Percentiles rank a stretch among this genome's conserved stretches.
Evolutionary conservation across 30 jellyfish, hydroid and myxozoan species (phyloP).

Genomic region (Sanderia malayensis): DNA sequence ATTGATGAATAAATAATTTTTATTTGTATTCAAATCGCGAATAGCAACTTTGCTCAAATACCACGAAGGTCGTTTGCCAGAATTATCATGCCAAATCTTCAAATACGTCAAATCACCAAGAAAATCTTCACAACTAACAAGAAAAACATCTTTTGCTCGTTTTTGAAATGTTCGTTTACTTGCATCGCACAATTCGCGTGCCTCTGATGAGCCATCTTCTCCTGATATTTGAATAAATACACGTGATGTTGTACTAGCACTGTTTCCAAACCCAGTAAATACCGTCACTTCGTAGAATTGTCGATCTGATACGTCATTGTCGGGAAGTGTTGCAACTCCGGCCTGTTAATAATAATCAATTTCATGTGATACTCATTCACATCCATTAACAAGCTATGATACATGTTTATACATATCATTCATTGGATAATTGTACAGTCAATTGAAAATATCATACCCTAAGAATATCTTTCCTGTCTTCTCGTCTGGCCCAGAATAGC

Average conservation of each 20-base stretch:
- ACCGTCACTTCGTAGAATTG: constrained; percentile 93
- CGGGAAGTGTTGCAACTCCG: constrained; percentile 86
- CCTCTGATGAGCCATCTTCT: constrained; percentile 86
- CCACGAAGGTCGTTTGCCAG: constrained; percentile 97
- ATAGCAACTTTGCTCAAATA: constrained; percentile 78
- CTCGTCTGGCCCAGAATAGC: constrained; percentile 96
- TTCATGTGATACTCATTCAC: too few species aligned
- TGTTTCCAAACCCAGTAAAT: constrained; percentile 81
- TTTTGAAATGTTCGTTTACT: constrained; percentile 57
- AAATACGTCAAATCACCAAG: constrained; percentile 77
- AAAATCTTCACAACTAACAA: constrained; percentile 79
- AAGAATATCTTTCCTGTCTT: constrained; percentile 74
- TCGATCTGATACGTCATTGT: constrained; percentile 76
- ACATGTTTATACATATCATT: too few species aligned
- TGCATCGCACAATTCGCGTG: constrained; percentile 66
- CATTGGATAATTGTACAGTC: background rate
- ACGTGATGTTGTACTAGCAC: constrained; percentile 86
- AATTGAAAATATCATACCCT: constrained; percentile 35
- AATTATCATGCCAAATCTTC: constrained; percentile 88
- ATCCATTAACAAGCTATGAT: too few species aligned
- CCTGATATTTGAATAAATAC: constrained; percentile 85
- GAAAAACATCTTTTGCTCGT: constrained; percentile 86
- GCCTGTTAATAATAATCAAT: too few species aligned
- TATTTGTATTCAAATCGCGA: constrained; percentile 73
- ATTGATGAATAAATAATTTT: constrained; percentile 75